Evolutionary conservation across 1,140 invertebrate species (phyloP).

Genomic region (Drosophila malerkotliana): DNA sequence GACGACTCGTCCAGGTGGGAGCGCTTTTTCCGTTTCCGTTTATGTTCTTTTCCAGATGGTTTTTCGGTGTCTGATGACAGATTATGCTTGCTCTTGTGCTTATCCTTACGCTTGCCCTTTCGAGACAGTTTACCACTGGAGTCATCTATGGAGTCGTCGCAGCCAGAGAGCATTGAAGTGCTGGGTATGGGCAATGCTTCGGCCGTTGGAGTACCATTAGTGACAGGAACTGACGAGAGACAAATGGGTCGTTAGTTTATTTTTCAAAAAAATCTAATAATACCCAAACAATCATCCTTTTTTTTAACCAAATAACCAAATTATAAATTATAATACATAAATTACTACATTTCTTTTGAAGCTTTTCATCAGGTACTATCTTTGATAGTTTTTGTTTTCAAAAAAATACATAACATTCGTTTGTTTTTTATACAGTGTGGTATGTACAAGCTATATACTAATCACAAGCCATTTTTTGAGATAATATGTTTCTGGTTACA

Average conservation of each 20-base stretch:
- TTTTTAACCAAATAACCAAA: neutral
- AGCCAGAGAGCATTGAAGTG: constrained; percentile 46
- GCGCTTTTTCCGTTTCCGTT: constrained; percentile 90
- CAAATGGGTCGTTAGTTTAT: neutral
- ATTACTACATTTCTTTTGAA: no score
- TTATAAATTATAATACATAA: neutral
- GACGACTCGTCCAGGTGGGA: constrained; percentile 74
- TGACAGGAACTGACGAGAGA: constrained; percentile 24
- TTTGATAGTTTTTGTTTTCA: no score
- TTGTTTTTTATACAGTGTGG: no score
- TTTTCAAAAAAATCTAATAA: neutral
- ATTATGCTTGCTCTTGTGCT: constrained; percentile 87
- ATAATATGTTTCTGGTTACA: no score
- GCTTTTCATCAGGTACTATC: no score
- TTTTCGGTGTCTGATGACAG: constrained; percentile 87
- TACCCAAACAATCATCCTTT: neutral
- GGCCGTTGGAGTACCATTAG: neutral
- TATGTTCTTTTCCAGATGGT: constrained; percentile 87
- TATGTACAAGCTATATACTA: no score
- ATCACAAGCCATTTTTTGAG: no score
- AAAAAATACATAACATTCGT: no score
- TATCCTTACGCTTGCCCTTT: constrained; percentile 88
- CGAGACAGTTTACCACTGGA: constrained; percentile 65
- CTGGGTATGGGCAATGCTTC: constrained; percentile 27
- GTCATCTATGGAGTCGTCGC: constrained; percentile 74